Percentiles rank a stretch among this genome's conserved stretches.
These are phyloP conservation scores for Zapus hudsonius DNA, from an alignment of 2,113 vertebrate species.

Conservation along the genomic window DNA sequence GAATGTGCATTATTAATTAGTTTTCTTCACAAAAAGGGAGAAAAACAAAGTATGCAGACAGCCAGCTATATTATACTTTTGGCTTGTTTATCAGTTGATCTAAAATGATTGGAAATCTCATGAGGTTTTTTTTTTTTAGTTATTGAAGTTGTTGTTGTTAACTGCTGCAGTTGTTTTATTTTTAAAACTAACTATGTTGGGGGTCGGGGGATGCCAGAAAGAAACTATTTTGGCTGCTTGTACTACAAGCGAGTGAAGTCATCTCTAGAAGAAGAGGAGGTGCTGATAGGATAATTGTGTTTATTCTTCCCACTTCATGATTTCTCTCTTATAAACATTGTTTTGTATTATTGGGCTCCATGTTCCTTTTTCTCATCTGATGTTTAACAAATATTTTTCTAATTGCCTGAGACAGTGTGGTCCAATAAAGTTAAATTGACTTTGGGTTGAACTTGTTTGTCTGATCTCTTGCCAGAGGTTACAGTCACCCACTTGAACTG, in stretches of 20 bases:
- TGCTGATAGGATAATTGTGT: slow-evolving; percentile 87
- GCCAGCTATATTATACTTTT: not conserved
- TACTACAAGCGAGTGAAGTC: slow-evolving; percentile 78
- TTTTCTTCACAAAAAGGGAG: slow-evolving; percentile 12
- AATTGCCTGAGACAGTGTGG: slow-evolving; percentile 89
- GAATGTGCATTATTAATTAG: not conserved
- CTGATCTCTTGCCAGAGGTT: slow-evolving; percentile 87
- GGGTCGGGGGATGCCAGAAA: not conserved
- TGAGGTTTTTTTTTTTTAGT: slow-evolving; percentile 32
- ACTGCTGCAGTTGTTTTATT: not conserved
- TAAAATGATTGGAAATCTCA: slow-evolving; percentile 35
- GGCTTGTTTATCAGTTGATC: not conserved
- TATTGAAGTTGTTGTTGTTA: not conserved
- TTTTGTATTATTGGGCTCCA: slow-evolving; percentile 86
- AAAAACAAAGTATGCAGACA: not conserved
- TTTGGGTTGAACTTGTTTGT: slow-evolving; percentile 87
- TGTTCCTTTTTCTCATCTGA: slow-evolving; percentile 86
- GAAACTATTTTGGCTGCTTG: slow-evolving; percentile 64
- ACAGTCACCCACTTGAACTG: slow-evolving; percentile 85
- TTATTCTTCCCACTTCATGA: slow-evolving; percentile 86
- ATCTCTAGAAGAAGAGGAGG: slow-evolving; percentile 85
- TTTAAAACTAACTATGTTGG: slow-evolving; percentile 14
- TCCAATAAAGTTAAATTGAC: slow-evolving; percentile 89
- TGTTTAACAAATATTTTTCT: slow-evolving; percentile 91
- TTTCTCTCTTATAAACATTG: slow-evolving; percentile 86